Evolutionary conservation across 1,140 invertebrate genomes (phyloP).

Genomic region (Trichogramma pretiosum): DNA sequence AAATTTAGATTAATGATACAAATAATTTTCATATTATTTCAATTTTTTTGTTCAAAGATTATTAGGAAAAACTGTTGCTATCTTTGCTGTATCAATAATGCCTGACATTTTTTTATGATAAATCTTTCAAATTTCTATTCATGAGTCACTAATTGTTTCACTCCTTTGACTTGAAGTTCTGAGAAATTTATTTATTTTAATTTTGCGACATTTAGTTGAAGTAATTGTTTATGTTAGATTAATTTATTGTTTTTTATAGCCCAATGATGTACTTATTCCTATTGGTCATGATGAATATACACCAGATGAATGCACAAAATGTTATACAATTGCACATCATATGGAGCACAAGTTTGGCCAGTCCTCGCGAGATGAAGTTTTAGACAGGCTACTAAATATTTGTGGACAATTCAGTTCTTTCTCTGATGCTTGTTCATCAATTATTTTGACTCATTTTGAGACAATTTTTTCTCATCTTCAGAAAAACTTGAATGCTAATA

Average conservation of each 20-base stretch:
- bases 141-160: no score
- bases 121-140: no score
- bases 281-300: conserved; percentile 32
- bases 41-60: conserved; percentile 2
- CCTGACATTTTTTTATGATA: conserved; percentile 9
- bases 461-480: conserved; percentile 55
- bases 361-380: conserved; percentile 26
- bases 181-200: neutral
- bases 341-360: conserved; percentile 37
- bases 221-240: conserved; percentile 1
- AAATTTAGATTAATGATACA: neutral
- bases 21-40: neutral
- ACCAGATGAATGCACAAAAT: conserved; percentile 39
- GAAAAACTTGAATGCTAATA: conserved; percentile 53
- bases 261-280: no score
- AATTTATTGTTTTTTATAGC: no score
- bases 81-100: conserved; percentile 18
- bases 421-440: conserved; percentile 68
- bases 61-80: conserved; percentile 8
- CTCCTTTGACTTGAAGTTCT: neutral
- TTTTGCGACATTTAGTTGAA: neutral
- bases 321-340: conserved; percentile 35
- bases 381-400: conserved; percentile 26
- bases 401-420: conserved; percentile 62
- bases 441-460: conserved; percentile 63